Evolutionary conservation across 2,113 vertebrate genomes (phyloP).

Genomic region (Epinephelus fuscoguttatus): DNA sequence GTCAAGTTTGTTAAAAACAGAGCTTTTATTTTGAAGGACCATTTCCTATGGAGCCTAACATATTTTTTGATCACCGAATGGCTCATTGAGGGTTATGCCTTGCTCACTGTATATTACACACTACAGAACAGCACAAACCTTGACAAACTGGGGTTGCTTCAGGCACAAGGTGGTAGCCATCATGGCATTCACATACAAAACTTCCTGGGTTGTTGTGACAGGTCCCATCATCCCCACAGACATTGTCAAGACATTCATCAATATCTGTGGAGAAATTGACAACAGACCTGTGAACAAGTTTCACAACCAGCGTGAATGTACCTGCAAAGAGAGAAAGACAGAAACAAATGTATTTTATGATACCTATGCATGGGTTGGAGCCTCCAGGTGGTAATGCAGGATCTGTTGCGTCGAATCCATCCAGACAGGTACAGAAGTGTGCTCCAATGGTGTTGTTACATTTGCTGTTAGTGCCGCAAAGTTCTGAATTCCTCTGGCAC

Average conservation of each 20-base stretch:
- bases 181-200: constrained; percentile 24
- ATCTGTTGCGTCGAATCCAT: constrained; percentile 37
- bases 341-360: background rate
- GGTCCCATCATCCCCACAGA: constrained; percentile 50
- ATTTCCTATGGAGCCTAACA: too few relatives aligned
- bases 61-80: too few relatives aligned
- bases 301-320: too few relatives aligned
- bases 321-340: background rate
- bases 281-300: background rate
- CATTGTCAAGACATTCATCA: constrained; percentile 54
- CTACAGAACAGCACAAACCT: constrained; percentile 42
- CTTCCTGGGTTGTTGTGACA: constrained; percentile 59
- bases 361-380: constrained; percentile 50
- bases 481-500: fast-evolving
- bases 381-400: fast-evolving
- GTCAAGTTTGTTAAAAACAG: too few relatives aligned
- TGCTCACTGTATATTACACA: too few relatives aligned
- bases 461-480: constrained; percentile 37
- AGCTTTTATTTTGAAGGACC: too few relatives aligned
- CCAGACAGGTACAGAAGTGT: constrained; percentile 35
- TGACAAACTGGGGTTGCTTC: constrained; percentile 24
- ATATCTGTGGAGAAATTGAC: constrained; percentile 42
- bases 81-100: too few relatives aligned
- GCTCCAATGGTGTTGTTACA: constrained; percentile 58
- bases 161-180: constrained; percentile 5